Conservation (phyloP, 2,888 invertebrate species). For the Agonopterix alstromeriana region DNA sequence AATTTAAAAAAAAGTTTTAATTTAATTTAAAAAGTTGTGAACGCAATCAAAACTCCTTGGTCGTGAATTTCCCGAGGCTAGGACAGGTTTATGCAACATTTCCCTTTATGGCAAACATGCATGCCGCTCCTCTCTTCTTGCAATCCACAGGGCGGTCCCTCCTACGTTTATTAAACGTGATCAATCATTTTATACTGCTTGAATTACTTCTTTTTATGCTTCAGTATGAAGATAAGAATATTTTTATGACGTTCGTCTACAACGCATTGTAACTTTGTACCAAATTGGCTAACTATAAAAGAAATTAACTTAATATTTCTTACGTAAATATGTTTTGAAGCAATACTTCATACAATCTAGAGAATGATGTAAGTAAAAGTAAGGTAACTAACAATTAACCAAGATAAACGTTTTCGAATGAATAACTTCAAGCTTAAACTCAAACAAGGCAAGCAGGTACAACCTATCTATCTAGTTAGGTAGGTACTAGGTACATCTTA, state of each 20-base stretch:
- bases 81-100: conserved; percentile 54
- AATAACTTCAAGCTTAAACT: no score
- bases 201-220: conserved; percentile 15
- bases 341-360: no score
- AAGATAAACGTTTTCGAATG: no score
- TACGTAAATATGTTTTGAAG: no score
- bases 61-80: conserved; percentile 42
- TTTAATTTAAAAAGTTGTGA: neutral
- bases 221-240: conserved; percentile 11
- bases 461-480: neutral
- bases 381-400: no score
- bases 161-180: conserved; percentile 30
- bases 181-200: conserved; percentile 29
- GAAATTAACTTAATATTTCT: no score
- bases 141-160: conserved; percentile 18
- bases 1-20: neutral
- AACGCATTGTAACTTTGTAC: no score
- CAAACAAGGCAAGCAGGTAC: neutral
- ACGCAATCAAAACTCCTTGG: conserved; percentile 5
- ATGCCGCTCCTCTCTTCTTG: conserved; percentile 28
- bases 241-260: conserved; percentile 1
- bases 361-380: no score
- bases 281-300: no score
- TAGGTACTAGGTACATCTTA: neutral
- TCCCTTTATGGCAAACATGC: conserved; percentile 47